Percentiles rank a stretch among this genome's conserved stretches.
Evolutionary conservation across 2,797 vertebrate species (phyloP).

Genomic region (Saxicola maurus): DNA sequence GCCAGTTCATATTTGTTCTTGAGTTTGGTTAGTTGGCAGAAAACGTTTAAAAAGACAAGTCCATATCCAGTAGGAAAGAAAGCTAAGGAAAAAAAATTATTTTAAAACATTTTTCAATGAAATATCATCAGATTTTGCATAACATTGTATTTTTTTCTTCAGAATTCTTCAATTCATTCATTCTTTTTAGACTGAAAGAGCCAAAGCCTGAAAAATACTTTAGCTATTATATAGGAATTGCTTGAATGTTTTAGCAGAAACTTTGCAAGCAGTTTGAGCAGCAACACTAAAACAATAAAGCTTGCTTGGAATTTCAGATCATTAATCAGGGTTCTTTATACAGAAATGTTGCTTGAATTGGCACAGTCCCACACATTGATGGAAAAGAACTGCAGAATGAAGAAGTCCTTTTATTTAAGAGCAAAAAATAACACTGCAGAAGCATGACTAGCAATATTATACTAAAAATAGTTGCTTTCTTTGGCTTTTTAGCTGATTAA

Average conservation of each 20-base stretch:
- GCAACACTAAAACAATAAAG: constrained; percentile 21
- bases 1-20: not conserved
- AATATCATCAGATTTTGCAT: not conserved
- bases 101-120: not conserved
- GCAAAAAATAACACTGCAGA: constrained; percentile 39
- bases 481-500: constrained; percentile 59
- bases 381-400: constrained; percentile 41
- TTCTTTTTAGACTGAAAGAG: not conserved
- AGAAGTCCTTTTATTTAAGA: constrained; percentile 39
- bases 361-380: constrained; percentile 42
- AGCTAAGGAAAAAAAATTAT: not conserved
- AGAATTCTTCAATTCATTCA: not conserved
- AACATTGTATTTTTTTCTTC: not conserved
- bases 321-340: constrained; percentile 43
- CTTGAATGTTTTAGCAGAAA: constrained; percentile 6
- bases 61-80: not conserved
- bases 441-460: constrained; percentile 48
- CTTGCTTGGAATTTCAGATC: constrained; percentile 30
- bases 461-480: constrained; percentile 50
- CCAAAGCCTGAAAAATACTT: not conserved
- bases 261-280: not conserved
- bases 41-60: not conserved
- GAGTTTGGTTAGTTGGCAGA: not conserved
- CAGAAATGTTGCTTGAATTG: constrained; percentile 47
- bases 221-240: not conserved